Evolutionary conservation across 53 echinoderm and acorn worm species (phyloP), one percentile per base, ranked within the genome.

Genomic region (Apostichopus leukothele): DNA sequence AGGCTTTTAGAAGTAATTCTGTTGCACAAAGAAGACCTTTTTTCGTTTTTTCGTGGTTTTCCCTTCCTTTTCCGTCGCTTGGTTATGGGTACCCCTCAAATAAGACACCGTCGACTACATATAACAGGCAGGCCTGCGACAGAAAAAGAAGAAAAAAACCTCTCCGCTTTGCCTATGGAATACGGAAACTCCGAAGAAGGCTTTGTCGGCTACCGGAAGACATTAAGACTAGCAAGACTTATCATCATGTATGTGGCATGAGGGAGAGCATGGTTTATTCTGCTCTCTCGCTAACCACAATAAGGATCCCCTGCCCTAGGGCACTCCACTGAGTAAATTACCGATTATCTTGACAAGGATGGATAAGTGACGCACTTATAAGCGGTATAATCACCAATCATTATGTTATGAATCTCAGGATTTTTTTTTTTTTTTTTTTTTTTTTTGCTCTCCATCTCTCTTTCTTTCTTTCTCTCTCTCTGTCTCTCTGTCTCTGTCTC

Each of bases 331-430:
- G 60, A 81, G 81, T 81, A 81, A 81, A 81, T 81, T 59, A 81
- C 20, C 81, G 81, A 81, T 81, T 81, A 81, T 51, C 54, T 23
- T 81, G 81, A 81, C 81, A 81, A 81, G 81, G 81, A 81, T 81
- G 81, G 81, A 81, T 81, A 81, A 81, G 81, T 81, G 81, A n/a
- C 55, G 81, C 54, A 53, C 21, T 80, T 57, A 55, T 57, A 80
- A 54, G 80, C 80, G 80, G 80, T n/a, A 80, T 80, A 80, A 80
- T 80, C 80, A 80, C 80, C 80, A 57, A 80, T 80, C 80, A 80
- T 80, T 80, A 80, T 53, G 80, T 80, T 68, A 68, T 68, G 68
- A 68, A 68, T 68, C 68, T 68, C 68, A 14, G 21, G 20, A 71
- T n/a, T 6, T n/a, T n/a, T 71, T 16, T 63, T 16, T 63, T 14